Percentiles rank a stretch among this genome's conserved stretches.
Conservation (phyloP, 1,140 invertebrate species). For the Drosophila rhopaloa region DNA sequence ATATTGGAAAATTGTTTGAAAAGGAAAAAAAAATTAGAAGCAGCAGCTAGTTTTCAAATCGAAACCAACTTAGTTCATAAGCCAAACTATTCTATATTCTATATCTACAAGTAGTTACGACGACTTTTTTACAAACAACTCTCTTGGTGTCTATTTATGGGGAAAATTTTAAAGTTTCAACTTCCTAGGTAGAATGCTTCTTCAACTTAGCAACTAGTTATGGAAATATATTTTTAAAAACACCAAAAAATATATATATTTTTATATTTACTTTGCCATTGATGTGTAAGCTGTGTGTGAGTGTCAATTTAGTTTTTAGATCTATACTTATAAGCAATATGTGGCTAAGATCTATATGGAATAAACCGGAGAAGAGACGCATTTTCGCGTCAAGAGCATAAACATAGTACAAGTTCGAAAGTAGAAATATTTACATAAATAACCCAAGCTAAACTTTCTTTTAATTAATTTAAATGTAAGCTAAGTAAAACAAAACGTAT, state of each 20-base stretch:
- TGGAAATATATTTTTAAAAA: constrained; percentile 37
- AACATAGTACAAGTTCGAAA: constrained; percentile 75
- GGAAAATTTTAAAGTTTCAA: constrained; percentile 51
- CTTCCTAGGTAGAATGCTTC: constrained; percentile 71
- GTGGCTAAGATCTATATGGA: constrained; percentile 33
- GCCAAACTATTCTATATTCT: constrained; percentile 60
- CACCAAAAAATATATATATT: constrained; percentile 59
- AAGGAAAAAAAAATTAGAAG: constrained; percentile 32
- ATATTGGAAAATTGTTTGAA: constrained; percentile 18
- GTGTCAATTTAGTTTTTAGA: constrained; percentile 67
- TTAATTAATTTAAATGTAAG: constrained; percentile 42
- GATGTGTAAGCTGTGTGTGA: constrained; percentile 56
- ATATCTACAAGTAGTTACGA: constrained; percentile 34
- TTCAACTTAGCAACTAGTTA: constrained; percentile 70
- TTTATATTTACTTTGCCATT: constrained; percentile 77
- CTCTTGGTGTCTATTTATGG: constrained; percentile 81
- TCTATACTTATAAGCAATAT: constrained; percentile 55
- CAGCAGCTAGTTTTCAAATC: constrained; percentile 73
- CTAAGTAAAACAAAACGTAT: constrained; percentile 19
- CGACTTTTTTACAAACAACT: constrained; percentile 65
- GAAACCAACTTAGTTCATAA: constrained; percentile 61
- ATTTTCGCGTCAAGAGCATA: constrained; percentile 72
- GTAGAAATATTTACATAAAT: constrained; percentile 69
- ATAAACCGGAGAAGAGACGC: constrained; percentile 15
- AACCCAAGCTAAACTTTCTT: constrained; percentile 24